phyloP scores from a whole-genome alignment of 2,888 invertebrate species.

The Myopa tessellatipennis region DNA sequence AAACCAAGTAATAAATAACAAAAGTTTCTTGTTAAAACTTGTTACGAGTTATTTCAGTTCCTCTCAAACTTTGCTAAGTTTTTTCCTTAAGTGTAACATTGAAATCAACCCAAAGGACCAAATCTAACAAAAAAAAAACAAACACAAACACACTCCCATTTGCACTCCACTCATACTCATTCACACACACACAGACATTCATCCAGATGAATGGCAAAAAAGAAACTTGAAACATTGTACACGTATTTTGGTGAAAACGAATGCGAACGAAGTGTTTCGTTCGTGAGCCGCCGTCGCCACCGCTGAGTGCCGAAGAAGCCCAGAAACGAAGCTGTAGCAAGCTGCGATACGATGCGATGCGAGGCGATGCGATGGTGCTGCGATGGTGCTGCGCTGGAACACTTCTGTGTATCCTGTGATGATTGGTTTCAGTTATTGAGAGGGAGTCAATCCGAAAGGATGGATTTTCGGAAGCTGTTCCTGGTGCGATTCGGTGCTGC shows the following conservation, averaged over 20 bases:
- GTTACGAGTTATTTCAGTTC: too few relatives aligned
- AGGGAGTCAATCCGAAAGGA: constrained; percentile 45
- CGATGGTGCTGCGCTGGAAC: not conserved
- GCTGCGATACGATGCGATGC: not conserved
- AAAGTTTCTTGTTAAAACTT: too few relatives aligned
- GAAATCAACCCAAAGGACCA: constrained; percentile 29
- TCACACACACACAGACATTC: not conserved
- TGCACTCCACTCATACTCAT: not conserved
- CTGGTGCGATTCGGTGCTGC: constrained; percentile 35
- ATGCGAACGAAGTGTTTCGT: constrained; percentile 16
- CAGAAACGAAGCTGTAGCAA: constrained; percentile 25
- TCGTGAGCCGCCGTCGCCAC: not conserved
- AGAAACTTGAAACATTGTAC: constrained; percentile 36
- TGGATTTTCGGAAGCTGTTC: constrained; percentile 44
- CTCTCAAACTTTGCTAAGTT: not conserved
- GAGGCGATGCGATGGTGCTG: not conserved
- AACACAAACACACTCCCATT: not conserved
- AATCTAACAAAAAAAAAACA: constrained; percentile 2
- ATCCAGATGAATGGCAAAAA: not conserved
- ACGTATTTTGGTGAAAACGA: constrained; percentile 13
- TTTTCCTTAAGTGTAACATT: constrained; percentile 8
- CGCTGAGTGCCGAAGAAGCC: constrained; percentile 12
- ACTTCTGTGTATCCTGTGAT: constrained; percentile 31
- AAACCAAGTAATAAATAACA: too few relatives aligned
- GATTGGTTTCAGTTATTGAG: constrained; percentile 45